Conservation (phyloP, 2,113 vertebrate genomes). For the Upupa epops region DNA sequence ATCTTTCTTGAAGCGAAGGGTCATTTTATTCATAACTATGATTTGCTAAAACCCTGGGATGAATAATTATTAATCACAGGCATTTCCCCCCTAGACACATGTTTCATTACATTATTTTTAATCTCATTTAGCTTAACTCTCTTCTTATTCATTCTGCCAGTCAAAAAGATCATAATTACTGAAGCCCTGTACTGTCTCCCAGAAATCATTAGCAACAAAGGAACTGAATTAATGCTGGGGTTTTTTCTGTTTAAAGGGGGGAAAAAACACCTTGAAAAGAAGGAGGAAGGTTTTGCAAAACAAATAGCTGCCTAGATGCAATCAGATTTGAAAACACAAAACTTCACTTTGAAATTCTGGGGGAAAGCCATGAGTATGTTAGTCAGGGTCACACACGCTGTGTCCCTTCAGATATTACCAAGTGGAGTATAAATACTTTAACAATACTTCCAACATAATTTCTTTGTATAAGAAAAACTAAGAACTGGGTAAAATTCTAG, state of each 20-base stretch:
- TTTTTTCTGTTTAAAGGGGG: not conserved
- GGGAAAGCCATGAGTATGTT: not conserved
- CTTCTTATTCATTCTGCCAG: not conserved
- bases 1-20: no score
- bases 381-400: not conserved
- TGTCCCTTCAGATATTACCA: not conserved
- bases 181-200: not conserved
- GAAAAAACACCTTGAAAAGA: not conserved
- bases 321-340: not conserved
- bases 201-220: not conserved
- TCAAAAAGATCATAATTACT: not conserved
- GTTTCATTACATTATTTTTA: not conserved
- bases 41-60: not conserved
- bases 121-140: not conserved
- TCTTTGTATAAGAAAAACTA: not conserved
- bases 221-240: not conserved
- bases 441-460: not conserved
- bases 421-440: not conserved
- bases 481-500: not conserved
- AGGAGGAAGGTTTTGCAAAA: not conserved
- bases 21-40: not conserved
- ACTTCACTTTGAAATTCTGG: not conserved
- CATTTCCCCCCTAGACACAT: not conserved
- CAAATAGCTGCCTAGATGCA: not conserved
- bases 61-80: not conserved